These are phyloP conservation scores for Bungarus multicinctus DNA, from an alignment of 2,113 vertebrate genomes.

Conservation along the genomic window DNA sequence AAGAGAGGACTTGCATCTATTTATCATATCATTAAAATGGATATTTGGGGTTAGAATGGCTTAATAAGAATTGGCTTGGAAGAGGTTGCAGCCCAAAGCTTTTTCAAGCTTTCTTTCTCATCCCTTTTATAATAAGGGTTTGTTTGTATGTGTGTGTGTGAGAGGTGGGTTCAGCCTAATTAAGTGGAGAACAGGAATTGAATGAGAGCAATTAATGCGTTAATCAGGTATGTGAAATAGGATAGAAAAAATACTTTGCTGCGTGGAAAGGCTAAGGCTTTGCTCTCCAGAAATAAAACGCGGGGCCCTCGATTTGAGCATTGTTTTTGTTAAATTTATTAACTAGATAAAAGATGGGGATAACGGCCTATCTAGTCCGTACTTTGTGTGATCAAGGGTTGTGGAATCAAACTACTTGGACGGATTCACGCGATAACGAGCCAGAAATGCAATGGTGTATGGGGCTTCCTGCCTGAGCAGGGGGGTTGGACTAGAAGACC, in stretches of 20 bases:
- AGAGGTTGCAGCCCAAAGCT: background rate
- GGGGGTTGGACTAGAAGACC: background rate
- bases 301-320: background rate
- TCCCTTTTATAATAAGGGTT: conserved; percentile 3
- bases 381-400: background rate
- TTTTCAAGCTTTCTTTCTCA: background rate
- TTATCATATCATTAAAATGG: conserved; percentile 22
- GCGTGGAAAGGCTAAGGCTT: background rate
- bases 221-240: background rate
- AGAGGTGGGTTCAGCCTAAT: background rate
- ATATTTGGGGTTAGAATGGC: background rate
- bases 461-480: too few species aligned
- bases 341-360: background rate
- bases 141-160: background rate
- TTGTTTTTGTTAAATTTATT: background rate
- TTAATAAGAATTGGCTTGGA: background rate
- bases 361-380: background rate
- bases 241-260: background rate
- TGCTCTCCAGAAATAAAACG: background rate
- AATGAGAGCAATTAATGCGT: conserved; percentile 6
- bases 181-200: background rate
- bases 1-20: conserved; percentile 32
- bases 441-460: background rate
- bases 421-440: background rate
- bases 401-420: background rate